Evolutionary conservation across 2,797 vertebrate species (phyloP).

Genomic region (Gallinago solitaria): DNA sequence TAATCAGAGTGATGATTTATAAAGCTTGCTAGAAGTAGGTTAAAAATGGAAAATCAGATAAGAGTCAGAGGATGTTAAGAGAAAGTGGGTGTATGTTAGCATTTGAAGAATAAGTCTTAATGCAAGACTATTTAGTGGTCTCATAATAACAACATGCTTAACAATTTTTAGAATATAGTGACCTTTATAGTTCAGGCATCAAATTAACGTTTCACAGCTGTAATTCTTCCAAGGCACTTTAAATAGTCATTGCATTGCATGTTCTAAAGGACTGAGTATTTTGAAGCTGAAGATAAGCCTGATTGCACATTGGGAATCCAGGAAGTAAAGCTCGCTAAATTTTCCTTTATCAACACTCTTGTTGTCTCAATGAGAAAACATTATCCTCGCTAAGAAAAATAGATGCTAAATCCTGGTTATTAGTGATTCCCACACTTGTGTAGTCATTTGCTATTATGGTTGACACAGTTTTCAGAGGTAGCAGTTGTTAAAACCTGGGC

Average conservation of each 20-base stretch:
- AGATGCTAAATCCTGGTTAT: background rate
- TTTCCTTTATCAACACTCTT: background rate
- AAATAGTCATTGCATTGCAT: background rate
- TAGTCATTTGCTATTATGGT: background rate
- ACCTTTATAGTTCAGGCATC: conserved; percentile 41
- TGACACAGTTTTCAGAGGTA: background rate
- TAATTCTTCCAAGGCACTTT: conserved; percentile 33
- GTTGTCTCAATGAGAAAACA: background rate
- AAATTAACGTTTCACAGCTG: conserved; percentile 48
- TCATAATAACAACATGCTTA: background rate
- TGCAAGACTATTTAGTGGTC: background rate
- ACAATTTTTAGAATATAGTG: background rate
- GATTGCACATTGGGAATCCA: background rate
- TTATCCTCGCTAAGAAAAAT: background rate
- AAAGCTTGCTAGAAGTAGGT: background rate
- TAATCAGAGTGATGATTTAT: background rate
- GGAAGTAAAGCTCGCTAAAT: background rate
- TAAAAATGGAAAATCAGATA: conserved; percentile 21
- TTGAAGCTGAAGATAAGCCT: conserved; percentile 19
- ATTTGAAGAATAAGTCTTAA: background rate
- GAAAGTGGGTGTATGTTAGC: background rate
- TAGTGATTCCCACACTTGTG: background rate
- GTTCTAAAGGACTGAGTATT: background rate
- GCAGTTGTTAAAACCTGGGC: background rate
- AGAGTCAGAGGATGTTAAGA: background rate